Evolutionary conservation across 35 echinoderm and acorn worm species (phyloP), one percentile per base, ranked within the genome.

Genomic region (Apostichopus parvimensis): DNA sequence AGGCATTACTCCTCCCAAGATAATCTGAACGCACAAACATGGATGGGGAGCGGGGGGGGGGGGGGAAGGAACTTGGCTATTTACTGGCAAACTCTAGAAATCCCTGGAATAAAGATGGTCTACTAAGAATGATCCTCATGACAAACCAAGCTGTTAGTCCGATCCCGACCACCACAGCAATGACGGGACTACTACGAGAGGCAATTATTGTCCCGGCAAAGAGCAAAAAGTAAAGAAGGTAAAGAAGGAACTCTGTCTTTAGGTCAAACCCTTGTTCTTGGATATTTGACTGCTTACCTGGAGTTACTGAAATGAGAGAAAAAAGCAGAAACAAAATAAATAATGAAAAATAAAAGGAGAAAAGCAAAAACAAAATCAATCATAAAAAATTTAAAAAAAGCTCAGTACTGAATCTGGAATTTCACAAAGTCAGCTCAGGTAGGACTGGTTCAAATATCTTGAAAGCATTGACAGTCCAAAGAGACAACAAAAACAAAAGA

Each of bases 211-310:
- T 91, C 60, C 96, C 96, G 87, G 94, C 20, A 88, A 98, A 95
- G n/a, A 98, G 65, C 58, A 98, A 92, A 87, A 98, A 98, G 73
- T 98, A 98, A 10, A 98, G 86, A 18, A 98, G 88, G 92, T 98
- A 98, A 77, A 95, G 56, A 59, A 98, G 86, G 12, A 98, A 90
- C 87, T 98, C 96, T 91, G 93, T 93, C 93, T 94, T 96, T 5
- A 91, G 56, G 26, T 86, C 79, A 91, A 96, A 70, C 61, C 91
- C 77, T 20, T 82, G 76, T 13, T 71, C 55, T 24, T 10, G 54
- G 5, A 60, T 15, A 59, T 92, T 79, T 73, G 75, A 25, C 53
- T 91, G 75, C 95, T 93, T 93, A 91, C 79, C 88, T 96, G 89
- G 71, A 75, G 71, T 68, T 77, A 95, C 96, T 98, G 92, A 60